A percentile compares a stretch with the other conserved stretches of the same genome.
phyloP scores from a whole-genome alignment of 2,888 invertebrate genomes.

The Aspidiotus rigidus region DNA sequence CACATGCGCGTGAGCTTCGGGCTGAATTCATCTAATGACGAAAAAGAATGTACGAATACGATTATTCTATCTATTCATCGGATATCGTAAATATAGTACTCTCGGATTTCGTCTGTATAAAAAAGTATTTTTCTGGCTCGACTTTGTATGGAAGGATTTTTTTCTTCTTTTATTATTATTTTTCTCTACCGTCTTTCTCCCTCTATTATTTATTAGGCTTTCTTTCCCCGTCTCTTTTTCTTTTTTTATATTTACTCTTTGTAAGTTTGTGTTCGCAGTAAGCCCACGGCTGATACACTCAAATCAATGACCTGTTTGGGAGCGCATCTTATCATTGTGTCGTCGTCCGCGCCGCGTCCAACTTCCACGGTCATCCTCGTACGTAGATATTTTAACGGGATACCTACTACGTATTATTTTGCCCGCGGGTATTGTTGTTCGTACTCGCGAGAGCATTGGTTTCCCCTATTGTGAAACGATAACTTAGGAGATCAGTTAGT shows the following conservation, averaged over 20 bases:
- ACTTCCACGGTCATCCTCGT: not conserved
- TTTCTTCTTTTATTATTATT: too few species aligned
- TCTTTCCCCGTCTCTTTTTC: not conserved
- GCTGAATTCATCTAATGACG: conserved; percentile 4
- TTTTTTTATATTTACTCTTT: not conserved
- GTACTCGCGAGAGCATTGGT: too few species aligned
- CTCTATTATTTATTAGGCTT: too few species aligned
- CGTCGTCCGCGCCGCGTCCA: not conserved
- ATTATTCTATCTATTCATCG: not conserved
- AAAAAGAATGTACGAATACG: conserved; percentile 1
- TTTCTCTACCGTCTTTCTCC: too few species aligned
- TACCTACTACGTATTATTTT: not conserved
- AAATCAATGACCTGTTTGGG: conserved; percentile 4
- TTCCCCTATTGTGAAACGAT: too few species aligned
- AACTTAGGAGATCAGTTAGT: too few species aligned
- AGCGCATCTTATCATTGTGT: not conserved
- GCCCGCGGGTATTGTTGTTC: not conserved
- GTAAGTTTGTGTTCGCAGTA: not conserved
- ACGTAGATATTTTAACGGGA: not conserved
- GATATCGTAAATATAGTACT: too few species aligned
- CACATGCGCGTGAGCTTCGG: not conserved
- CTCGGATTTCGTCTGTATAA: too few species aligned
- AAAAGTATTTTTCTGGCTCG: not conserved
- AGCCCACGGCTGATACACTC: conserved; percentile 1
- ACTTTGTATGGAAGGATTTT: too few species aligned